Evolutionary conservation across 2,113 vertebrate species (phyloP).

Genomic region (Rynchops niger): DNA sequence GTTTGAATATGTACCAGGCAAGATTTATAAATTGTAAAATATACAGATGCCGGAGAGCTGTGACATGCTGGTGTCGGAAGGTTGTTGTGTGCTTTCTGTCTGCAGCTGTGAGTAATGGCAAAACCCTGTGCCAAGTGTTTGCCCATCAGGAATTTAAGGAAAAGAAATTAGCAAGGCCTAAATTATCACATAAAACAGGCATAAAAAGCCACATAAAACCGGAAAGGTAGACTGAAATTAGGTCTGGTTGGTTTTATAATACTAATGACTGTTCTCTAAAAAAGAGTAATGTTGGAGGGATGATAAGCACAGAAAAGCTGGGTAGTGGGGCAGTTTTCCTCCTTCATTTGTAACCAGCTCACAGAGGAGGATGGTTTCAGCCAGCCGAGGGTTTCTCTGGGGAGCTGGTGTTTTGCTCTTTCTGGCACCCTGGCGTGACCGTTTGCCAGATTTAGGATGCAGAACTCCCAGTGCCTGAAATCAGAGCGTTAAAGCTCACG

Average conservation of each 20-base stretch:
- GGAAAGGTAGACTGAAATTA: constrained; percentile 23
- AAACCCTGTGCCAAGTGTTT: not conserved
- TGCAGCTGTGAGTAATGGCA: constrained; percentile 59
- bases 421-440: not conserved
- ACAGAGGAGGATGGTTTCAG: not conserved
- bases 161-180: constrained; percentile 4
- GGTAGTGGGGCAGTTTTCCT: not conserved
- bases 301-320: not conserved
- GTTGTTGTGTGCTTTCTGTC: constrained; percentile 33
- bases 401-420: not conserved
- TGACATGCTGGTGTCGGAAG: constrained; percentile 58
- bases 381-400: not conserved
- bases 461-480: not conserved
- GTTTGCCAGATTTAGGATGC: not conserved
- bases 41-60: constrained; percentile 37
- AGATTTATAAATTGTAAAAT: constrained; percentile 59
- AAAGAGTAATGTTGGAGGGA: not conserved
- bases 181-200: not conserved
- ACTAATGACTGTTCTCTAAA: not conserved
- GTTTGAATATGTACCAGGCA: constrained; percentile 41
- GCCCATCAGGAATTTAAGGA: not conserved
- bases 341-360: not conserved
- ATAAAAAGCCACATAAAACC: constrained; percentile 15
- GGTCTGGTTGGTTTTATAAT: not conserved
- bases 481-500: accelerated